Base-by-base conservation (phyloP, 2,888 invertebrate genomes). In the Didymodactylos carnosus region DNA sequence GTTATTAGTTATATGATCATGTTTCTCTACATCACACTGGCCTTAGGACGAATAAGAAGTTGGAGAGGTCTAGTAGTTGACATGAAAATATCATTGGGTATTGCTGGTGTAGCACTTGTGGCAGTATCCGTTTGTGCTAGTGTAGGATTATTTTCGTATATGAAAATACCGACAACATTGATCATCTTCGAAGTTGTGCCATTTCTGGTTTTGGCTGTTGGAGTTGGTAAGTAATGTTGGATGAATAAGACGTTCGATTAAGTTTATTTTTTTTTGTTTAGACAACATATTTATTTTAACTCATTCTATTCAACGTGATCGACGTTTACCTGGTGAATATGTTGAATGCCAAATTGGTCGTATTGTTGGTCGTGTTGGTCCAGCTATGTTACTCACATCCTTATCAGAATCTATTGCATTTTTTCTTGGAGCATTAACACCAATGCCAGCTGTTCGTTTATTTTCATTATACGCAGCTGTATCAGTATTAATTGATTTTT, bases 401-500 rank as follows among this genome's bases (percentile, higher is more conserved):
- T 86, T 91, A 0, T 93, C 95, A 1, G 97, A 97, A 84, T 91
- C 92, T 27, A 89, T 91, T 78, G 95, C 97, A 80, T 98, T 98
- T 86, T 95, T 95, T 85, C 87, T 95, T 88, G 93, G 94, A 77
- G 90, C 92, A 43, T 85, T 98, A 75, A 92, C 92, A 3, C 90
- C 91, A 82, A 97, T 98, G 94, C 98, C 98, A 23, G 98, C 98
- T 0, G 97, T 99, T 51, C 88, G 88, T 78, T 92, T 94, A 0
- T 99, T 98, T 85, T 94, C 95, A 25, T 86, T 97, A 41, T 98
- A 97, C 83, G 97, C 98, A 4, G 95, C 91, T 75, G 89, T 92
- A 85, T 97, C 98, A 19, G 87, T 99, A 71, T 85, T 97, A 3
- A 88, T 98, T 73, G 94, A 97, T 85, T 95, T 98, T 84, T 80